phyloP scores from a whole-genome alignment of 2,113 vertebrate genomes.

The Burhinus bistriatus region DNA sequence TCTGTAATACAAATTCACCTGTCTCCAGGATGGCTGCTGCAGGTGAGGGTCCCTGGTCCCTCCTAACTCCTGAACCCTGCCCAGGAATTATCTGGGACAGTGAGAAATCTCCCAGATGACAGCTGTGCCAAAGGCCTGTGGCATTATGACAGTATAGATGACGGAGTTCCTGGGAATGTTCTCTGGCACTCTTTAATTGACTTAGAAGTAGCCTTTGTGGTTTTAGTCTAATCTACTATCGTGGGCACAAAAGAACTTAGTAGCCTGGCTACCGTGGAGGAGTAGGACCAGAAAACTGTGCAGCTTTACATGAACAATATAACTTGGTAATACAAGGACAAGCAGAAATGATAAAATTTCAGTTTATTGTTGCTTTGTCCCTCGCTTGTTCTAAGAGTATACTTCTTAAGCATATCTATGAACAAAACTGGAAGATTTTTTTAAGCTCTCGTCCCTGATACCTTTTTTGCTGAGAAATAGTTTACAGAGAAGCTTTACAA shows the following conservation, averaged over 20 bases:
- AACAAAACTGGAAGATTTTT: not conserved
- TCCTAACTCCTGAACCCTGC: not conserved
- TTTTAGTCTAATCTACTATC: not conserved
- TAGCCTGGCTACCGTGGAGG: not conserved
- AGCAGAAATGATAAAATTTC: not conserved
- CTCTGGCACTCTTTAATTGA: not conserved
- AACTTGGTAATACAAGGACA: not conserved
- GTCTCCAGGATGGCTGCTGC: not conserved
- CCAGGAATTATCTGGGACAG: not conserved
- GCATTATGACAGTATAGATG: too few relatives aligned
- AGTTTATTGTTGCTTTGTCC: not conserved
- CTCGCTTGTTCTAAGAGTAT: not conserved
- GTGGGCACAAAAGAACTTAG: not conserved
- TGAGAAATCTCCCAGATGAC: too few relatives aligned
- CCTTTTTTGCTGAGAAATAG: not conserved
- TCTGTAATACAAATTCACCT: not conserved
- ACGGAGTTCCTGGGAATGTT: not conserved
- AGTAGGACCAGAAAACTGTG: not conserved
- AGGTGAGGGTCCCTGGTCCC: not conserved
- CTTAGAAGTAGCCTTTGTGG: not conserved
- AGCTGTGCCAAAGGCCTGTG: not conserved
- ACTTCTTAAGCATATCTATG: not conserved
- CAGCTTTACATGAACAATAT: too few relatives aligned
- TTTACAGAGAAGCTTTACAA: not conserved
- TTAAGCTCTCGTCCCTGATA: not conserved